Conservation (phyloP, 2,888 invertebrate species). For the Chironomus tentans region DNA sequence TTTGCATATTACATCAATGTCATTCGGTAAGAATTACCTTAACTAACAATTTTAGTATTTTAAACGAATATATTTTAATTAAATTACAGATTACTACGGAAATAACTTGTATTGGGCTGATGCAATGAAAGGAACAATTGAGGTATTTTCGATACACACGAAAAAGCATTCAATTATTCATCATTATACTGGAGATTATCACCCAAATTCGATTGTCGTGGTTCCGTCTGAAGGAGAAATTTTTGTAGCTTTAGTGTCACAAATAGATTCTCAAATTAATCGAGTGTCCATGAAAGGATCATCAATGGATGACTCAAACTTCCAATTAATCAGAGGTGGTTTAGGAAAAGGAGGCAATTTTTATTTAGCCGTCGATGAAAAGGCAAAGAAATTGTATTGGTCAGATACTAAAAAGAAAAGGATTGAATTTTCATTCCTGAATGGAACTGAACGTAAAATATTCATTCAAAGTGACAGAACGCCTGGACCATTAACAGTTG, state of each 20-base stretch:
- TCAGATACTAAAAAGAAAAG: constrained; percentile 55
- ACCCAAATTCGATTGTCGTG: constrained; percentile 60
- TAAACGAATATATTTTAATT: constrained; percentile 38
- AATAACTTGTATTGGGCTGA: constrained; percentile 69
- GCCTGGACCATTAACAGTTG: constrained; percentile 50
- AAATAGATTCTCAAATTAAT: constrained; percentile 51
- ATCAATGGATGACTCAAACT: constrained; percentile 36
- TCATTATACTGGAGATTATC: constrained; percentile 48
- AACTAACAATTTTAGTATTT: background rate
- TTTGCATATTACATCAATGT: constrained; percentile 48
- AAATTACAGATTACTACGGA: constrained; percentile 47
- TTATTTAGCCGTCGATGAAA: constrained; percentile 45
- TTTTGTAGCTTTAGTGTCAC: constrained; percentile 50
- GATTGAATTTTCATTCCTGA: constrained; percentile 55
- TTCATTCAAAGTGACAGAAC: constrained; percentile 43
- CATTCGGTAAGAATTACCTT: constrained; percentile 44
- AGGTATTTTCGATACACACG: constrained; percentile 54
- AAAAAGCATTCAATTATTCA: constrained; percentile 51
- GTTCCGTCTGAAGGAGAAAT: constrained; percentile 56
- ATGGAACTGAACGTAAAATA: constrained; percentile 46
- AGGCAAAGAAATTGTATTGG: constrained; percentile 53
- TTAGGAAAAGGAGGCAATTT: constrained; percentile 37
- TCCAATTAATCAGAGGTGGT: constrained; percentile 38
- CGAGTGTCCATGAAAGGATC: constrained; percentile 58
- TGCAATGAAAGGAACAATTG: constrained; percentile 51